phyloP scores from a whole-genome alignment of 2,113 vertebrate genomes.

The Sander vitreus region DNA sequence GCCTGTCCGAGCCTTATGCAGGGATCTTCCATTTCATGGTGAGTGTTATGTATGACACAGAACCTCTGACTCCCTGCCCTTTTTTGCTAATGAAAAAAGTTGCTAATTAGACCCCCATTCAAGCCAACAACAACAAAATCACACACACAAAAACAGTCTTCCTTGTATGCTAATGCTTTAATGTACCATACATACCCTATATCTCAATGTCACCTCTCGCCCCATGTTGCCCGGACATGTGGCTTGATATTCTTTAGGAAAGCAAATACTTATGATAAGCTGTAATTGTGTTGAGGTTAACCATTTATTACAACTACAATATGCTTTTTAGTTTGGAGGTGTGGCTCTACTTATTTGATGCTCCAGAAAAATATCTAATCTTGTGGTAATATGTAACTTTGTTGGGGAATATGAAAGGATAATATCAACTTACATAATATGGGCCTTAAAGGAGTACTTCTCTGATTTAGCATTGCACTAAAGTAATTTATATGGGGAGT shows the following conservation, averaged over 20 bases:
- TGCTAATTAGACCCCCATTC: not conserved
- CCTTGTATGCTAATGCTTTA: not conserved
- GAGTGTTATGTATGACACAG: not conserved
- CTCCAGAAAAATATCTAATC: not conserved
- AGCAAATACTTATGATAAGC: not conserved
- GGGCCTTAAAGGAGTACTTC: not conserved
- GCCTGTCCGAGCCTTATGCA: slow-evolving; percentile 76
- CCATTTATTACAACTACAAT: not conserved
- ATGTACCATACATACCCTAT: not conserved
- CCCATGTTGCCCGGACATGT: not conserved
- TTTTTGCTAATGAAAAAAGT: not conserved
- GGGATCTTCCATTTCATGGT: slow-evolving; percentile 87
- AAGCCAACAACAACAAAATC: not conserved
- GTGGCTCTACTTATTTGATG: not conserved
- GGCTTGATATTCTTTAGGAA: not conserved
- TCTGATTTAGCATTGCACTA: not conserved
- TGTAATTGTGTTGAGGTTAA: not conserved
- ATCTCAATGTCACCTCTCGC: not conserved
- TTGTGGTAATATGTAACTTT: not conserved
- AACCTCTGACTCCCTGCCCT: not conserved
- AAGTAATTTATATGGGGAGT: too few species aligned
- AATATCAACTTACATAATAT: not conserved
- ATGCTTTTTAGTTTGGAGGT: not conserved
- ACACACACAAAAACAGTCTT: not conserved
- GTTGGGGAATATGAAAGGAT: not conserved